These are phyloP conservation scores for Takifugu flavidus DNA, from an alignment of 2,113 vertebrate species.

Conservation along the genomic window DNA sequence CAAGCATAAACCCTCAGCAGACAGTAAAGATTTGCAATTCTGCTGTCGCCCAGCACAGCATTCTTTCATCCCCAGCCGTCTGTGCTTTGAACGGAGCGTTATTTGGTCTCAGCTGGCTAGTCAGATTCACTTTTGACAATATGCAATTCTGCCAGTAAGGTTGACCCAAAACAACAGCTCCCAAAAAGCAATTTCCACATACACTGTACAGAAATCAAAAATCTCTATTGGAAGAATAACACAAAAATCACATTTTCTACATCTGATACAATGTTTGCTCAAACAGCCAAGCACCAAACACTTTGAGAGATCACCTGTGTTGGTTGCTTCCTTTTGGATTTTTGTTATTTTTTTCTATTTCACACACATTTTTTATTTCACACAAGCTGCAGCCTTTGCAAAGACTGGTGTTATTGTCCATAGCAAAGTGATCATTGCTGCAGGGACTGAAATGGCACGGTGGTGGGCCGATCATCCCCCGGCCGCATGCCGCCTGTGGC, in stretches of 20 bases:
- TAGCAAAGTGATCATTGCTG: slow-evolving; percentile 24
- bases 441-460: slow-evolving; percentile 37
- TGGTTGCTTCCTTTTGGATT: too few species aligned
- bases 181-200: neutral
- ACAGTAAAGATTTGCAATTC: slow-evolving; percentile 38
- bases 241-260: too few species aligned
- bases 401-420: slow-evolving; percentile 12
- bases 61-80: slow-evolving; percentile 20
- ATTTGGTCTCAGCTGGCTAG: slow-evolving; percentile 32
- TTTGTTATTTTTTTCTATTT: slow-evolving; percentile 9
- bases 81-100: slow-evolving; percentile 25
- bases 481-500: slow-evolving; percentile 39
- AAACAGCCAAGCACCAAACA: too few species aligned
- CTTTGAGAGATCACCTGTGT: too few species aligned
- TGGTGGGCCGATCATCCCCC: slow-evolving; percentile 49
- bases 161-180: slow-evolving; percentile 8
- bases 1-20: slow-evolving; percentile 7
- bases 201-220: neutral
- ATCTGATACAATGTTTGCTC: too few species aligned
- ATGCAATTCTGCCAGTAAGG: slow-evolving; percentile 21
- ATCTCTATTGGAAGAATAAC: too few species aligned
- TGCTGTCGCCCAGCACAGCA: slow-evolving; percentile 12
- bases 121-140: slow-evolving; percentile 31
- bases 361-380: slow-evolving; percentile 24
- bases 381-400: slow-evolving; percentile 13